phyloP scores from a whole-genome alignment of 2,113 vertebrate species.

The Puntigrus tetrazona region DNA sequence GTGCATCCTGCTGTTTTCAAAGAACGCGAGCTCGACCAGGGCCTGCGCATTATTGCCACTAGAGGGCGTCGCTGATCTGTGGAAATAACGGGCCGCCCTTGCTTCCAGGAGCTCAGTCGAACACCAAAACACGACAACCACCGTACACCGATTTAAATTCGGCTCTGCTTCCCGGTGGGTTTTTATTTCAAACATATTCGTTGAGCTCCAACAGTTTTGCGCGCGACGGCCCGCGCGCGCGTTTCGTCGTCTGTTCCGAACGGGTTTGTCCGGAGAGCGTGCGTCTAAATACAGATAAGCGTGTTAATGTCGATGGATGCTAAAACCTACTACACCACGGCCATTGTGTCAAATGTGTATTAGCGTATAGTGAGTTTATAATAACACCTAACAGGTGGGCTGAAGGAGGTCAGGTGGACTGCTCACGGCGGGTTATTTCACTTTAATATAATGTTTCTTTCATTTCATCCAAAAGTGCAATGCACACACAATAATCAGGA shows the following conservation, averaged over 20 bases:
- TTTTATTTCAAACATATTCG: background rate
- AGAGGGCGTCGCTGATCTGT: slow-evolving; percentile 54
- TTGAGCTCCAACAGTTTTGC: too few relatives aligned
- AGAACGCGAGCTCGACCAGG: background rate
- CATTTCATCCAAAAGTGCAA: background rate
- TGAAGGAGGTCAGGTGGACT: background rate
- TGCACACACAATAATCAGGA: background rate
- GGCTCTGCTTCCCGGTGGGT: background rate
- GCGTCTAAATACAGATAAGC: background rate
- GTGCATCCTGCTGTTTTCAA: background rate
- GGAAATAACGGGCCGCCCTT: background rate
- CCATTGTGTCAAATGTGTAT: background rate
- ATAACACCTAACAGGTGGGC: background rate
- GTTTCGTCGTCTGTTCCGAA: too few relatives aligned
- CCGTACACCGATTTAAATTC: background rate
- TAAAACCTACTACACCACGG: too few relatives aligned
- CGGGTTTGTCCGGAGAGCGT: background rate
- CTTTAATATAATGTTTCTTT: background rate
- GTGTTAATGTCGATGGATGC: background rate
- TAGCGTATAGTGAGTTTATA: background rate
- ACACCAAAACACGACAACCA: background rate
- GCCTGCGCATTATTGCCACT: slow-evolving; percentile 38
- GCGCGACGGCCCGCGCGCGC: too few relatives aligned
- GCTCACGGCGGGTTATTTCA: background rate
- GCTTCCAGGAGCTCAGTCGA: background rate